Conservation (phyloP, 2,888 invertebrate genomes). For the Eupithecia subfuscata region DNA sequence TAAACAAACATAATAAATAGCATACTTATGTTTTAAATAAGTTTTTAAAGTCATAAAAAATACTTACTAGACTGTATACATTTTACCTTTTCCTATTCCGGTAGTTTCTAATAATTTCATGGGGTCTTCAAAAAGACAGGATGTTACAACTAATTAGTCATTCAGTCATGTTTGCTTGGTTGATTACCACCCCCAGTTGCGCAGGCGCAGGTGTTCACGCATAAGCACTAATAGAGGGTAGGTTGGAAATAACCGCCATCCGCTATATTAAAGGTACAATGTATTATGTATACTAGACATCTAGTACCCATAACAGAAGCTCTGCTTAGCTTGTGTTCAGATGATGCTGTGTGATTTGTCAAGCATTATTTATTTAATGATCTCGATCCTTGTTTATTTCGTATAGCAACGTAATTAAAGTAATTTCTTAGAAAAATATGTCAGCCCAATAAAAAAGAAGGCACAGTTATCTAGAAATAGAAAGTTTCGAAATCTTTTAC, state of each 20-base stretch:
- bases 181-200: neutral
- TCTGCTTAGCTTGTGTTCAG: no score
- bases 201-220: neutral
- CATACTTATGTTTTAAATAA: neutral
- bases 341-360: no score
- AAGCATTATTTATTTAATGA: no score
- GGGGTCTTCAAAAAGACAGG: neutral
- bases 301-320: no score
- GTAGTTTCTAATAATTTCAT: neutral
- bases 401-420: no score
- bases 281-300: no score
- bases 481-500: neutral
- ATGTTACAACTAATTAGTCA: neutral
- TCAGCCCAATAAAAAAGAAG: neutral
- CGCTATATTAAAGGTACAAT: neutral
- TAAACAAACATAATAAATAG: neutral
- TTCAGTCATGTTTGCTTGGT: neutral
- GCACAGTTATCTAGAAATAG: neutral
- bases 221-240: neutral
- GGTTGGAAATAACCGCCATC: neutral
- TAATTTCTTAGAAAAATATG: no score
- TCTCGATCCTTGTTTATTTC: no score
- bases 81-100: neutral
- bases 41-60: neutral
- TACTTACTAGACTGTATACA: neutral